phyloP scores from a whole-genome alignment of 2,797 vertebrate species.

The Crypturellus tataupa region DNA sequence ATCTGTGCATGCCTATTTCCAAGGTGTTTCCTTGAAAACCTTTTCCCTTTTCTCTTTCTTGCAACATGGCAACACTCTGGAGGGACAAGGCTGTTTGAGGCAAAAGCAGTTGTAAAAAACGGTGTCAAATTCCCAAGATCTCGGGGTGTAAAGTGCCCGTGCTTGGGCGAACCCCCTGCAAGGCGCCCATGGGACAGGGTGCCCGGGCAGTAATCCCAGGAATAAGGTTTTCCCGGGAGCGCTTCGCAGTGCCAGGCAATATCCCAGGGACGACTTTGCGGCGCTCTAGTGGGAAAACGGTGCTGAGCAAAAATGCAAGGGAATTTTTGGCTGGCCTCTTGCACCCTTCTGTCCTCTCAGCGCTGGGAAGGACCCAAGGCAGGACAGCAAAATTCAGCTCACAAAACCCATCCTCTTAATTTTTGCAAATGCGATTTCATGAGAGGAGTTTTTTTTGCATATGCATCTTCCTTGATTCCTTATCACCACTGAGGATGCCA shows the following conservation, averaged over 20 bases:
- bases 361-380: too few relatives aligned
- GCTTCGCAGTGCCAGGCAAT: neutral
- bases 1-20: too few relatives aligned
- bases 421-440: neutral
- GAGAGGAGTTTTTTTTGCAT: neutral
- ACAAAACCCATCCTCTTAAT: neutral
- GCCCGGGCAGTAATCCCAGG: neutral
- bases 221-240: neutral
- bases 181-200: too few relatives aligned
- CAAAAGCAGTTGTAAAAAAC: neutral
- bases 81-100: neutral
- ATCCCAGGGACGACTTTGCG: neutral
- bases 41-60: neutral
- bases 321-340: neutral
- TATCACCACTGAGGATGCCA: neutral
- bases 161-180: too few relatives aligned
- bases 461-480: neutral
- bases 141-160: too few relatives aligned
- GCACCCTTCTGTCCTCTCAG: too few relatives aligned
- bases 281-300: neutral
- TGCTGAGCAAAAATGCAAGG: neutral
- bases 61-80: neutral
- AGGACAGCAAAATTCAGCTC: neutral
- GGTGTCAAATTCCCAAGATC: neutral
- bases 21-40: too few relatives aligned